Percentiles rank a stretch among this genome's conserved stretches.
Conservation (phyloP, 2,888 invertebrate species). For the Mellilla xanthometata region DNA sequence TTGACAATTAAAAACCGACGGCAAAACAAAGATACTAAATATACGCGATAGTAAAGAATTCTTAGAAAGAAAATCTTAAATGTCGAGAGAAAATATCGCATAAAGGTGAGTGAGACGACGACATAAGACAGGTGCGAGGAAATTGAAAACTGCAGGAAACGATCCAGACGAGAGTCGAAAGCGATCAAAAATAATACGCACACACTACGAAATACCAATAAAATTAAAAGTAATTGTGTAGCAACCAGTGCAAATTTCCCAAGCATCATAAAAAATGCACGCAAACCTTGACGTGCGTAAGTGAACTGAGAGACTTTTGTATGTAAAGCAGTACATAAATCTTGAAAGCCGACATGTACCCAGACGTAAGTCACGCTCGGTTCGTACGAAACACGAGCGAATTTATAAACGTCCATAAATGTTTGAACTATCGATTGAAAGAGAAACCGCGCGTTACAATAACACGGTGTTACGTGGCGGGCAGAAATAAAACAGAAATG, state of each 20-base stretch:
- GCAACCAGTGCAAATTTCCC: neutral
- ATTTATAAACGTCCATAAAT: conserved; percentile 43
- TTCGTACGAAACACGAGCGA: conserved; percentile 26
- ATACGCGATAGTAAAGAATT: neutral
- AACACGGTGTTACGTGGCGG: conserved; percentile 32
- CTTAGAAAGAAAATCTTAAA: neutral
- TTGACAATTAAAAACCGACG: no score
- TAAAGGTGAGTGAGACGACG: conserved; percentile 4
- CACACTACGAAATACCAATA: neutral
- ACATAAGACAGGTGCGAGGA: conserved; percentile 25
- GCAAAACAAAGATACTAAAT: neutral
- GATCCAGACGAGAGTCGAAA: conserved; percentile 1
- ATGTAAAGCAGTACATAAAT: conserved; percentile 40
- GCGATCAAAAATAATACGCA: neutral
- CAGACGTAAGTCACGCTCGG: conserved; percentile 41
- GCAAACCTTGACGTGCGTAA: conserved; percentile 41
- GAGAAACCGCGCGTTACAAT: conserved; percentile 49
- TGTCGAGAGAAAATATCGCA: neutral
- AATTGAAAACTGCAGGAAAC: conserved; percentile 34
- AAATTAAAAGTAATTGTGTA: neutral
- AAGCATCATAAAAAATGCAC: conserved; percentile 33
- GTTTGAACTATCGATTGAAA: conserved; percentile 47
- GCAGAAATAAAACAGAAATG: conserved; percentile 24
- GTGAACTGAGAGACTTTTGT: conserved; percentile 28
- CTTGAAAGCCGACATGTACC: conserved; percentile 29